Evolutionary conservation across 2,113 vertebrate species (phyloP), one percentile per base, ranked within the genome.

Genomic region (Etia nguti): DNA sequence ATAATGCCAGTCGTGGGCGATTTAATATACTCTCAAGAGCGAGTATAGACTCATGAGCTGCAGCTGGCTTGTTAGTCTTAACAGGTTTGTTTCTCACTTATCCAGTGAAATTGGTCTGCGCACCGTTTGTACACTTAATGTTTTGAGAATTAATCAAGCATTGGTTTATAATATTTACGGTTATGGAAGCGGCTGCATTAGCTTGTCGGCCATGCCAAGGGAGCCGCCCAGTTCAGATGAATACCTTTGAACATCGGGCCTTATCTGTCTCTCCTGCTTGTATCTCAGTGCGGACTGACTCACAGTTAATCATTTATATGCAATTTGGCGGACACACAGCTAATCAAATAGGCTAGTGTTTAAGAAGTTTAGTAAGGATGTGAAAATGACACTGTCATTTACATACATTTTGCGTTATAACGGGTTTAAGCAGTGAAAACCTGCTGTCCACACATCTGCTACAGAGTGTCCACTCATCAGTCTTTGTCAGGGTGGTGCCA

Each of bases 211-310:
- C 84, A 59, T 84, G 38, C 52, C 50, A 80, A 6, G 48, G 88
- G 92, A 95, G 50, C 90, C 93, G 93, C 94, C 94, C 93, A 90
- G 85, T 29, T 12, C 65, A 24, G 80, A 10, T 43, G 46, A 59
- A 86, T 48, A 79, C 50, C 86, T 77, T 43, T n/a, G 89, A 83
- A 82, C 89, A 34, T 48, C 79, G 55, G 90, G 60, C 26, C 75
- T 57, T 87, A 86, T 82, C 88, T 80, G 86, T 81, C 79, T 54
- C 85, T 81, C 82, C 20, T 24, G 59, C 75, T 43, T 15, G 24
- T 60, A 24, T 56, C 41, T 41, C 15, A 10, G 15, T 8, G 6
- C 1, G 1, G 11, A 77, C 29, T 10, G 4, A 15, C 54, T 31
- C 36, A 6, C 26, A 6, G 20, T 90, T 48, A 85, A 62, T 85